Evolutionary conservation across 2,888 invertebrate species (phyloP), one percentile per base, ranked within the genome.

Genomic region (Orthosia cruda): DNA sequence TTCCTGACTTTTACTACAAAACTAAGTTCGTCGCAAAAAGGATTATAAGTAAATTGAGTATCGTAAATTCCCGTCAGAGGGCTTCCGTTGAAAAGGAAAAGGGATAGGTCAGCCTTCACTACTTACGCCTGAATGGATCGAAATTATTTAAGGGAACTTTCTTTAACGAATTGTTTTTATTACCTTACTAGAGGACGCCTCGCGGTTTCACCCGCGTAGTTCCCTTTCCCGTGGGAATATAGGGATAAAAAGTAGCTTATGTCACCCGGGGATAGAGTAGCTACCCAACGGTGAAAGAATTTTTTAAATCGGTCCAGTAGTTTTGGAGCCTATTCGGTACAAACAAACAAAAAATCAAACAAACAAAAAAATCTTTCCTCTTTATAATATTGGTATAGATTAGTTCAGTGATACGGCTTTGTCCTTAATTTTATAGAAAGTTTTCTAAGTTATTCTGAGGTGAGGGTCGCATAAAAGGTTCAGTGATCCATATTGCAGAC

Each of bases 101-200:
- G 57, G 40, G 58, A 16, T 32, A 45, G 62, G 61, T 74, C 64
- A 82, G 50, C 69, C 59, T 76, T 76, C 64, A 75, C 74, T 71
- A 74, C 85, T 55, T 63, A 67, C 23, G 12, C 26, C 47, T 68
- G 40, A 74, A 65, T 49, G 13, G 18, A 49, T 66, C 64, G 18
- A 40, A 26, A 4, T 5, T 49, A 26, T 59, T 50, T 47, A 40
- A 20, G 45, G 4, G 15, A 64, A 67, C 5, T 45, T 70, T 50
- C 20, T 18, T 66, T 66, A 47, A 54, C 9, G 13, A 57, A 58
- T 58, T 40, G 18, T 52, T 58, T 79, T 49, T 64, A 58, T 26
- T 55, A 5, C n/a, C 13, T 54, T 47, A 50, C n/a, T n/a, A n/a
- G n/a, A n/a, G n/a, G n/a, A n/a, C n/a, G n/a, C n/a, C n/a, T n/a